phyloP scores from a whole-genome alignment of 1,140 invertebrate genomes.

The Pogonus chalceus region DNA sequence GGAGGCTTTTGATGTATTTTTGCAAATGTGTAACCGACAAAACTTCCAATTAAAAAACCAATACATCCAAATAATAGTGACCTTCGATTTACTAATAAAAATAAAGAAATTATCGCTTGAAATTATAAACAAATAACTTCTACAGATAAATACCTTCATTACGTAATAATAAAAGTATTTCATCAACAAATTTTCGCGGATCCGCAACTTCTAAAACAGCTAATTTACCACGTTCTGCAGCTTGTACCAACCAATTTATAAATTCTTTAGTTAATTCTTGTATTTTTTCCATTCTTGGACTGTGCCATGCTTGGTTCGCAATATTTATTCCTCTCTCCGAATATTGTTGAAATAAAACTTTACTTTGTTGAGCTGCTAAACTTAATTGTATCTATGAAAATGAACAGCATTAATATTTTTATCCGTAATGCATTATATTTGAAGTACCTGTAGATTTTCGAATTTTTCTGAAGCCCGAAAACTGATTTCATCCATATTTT shows the following conservation, averaged over 20 bases:
- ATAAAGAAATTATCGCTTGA: constrained; percentile 11
- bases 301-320: constrained; percentile 31
- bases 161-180: constrained; percentile 18
- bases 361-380: constrained; percentile 32
- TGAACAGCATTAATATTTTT: background rate
- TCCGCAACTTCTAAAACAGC: constrained; percentile 25
- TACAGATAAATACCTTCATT: constrained; percentile 21
- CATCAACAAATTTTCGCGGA: constrained; percentile 23
- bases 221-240: constrained; percentile 28
- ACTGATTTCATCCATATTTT: constrained; percentile 31
- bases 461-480: constrained; percentile 29
- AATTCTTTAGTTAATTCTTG: constrained; percentile 29
- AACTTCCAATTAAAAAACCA: constrained; percentile 39
- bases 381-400: constrained; percentile 35
- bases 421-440: background rate
- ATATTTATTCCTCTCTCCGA: constrained; percentile 27
- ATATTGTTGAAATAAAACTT: constrained; percentile 31
- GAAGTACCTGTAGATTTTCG: constrained; percentile 30
- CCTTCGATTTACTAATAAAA: constrained; percentile 29
- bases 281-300: constrained; percentile 29
- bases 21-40: constrained; percentile 40
- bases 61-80: constrained; percentile 40
- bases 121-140: background rate
- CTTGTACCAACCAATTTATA: constrained; percentile 27
- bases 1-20: constrained; percentile 30